phyloP scores from a whole-genome alignment of 92 coral and sea anemone species.

The Bergia puertoricense region DNA sequence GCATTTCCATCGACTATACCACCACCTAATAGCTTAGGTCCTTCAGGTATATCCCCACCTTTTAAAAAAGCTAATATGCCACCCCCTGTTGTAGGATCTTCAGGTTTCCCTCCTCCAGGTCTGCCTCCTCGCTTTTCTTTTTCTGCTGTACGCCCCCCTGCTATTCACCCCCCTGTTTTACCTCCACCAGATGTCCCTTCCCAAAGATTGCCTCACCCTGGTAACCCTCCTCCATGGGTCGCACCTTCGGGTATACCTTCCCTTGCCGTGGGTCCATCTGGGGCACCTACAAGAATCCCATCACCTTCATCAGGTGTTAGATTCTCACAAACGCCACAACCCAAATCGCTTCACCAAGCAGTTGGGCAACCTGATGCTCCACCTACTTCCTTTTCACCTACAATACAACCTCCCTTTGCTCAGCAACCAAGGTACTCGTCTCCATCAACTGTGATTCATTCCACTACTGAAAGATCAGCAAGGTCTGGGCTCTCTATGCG shows the following conservation, averaged over 20 bases:
- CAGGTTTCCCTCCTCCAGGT: conserved; percentile 38
- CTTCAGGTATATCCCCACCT: conserved; percentile 52
- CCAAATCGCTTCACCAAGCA: not conserved
- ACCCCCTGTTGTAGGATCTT: conserved; percentile 16
- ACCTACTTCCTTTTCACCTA: not conserved
- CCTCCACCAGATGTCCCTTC: not conserved
- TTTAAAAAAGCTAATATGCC: not conserved
- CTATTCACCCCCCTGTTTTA: not conserved
- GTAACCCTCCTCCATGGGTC: conserved; percentile 23
- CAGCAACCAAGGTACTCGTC: not conserved
- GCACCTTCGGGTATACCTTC: no score
- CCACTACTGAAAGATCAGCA: not conserved
- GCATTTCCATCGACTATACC: conserved; percentile 49
- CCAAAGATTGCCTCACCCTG: not conserved
- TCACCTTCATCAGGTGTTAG: conserved; percentile 15
- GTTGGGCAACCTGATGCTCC: not conserved
- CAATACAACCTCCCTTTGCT: not conserved
- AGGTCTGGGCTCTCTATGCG: not conserved
- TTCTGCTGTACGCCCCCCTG: not conserved
- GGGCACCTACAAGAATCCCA: conserved; percentile 37
- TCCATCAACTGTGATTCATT: not conserved
- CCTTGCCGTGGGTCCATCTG: not conserved
- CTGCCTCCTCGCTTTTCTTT: conserved; percentile 13
- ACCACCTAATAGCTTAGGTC: conserved; percentile 22
- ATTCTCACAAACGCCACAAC: not conserved